Percentiles rank a stretch among this genome's conserved stretches.
phyloP scores from a whole-genome alignment of 35 echinoderm and acorn worm species.

The Stichopus chloronotus region DNA sequence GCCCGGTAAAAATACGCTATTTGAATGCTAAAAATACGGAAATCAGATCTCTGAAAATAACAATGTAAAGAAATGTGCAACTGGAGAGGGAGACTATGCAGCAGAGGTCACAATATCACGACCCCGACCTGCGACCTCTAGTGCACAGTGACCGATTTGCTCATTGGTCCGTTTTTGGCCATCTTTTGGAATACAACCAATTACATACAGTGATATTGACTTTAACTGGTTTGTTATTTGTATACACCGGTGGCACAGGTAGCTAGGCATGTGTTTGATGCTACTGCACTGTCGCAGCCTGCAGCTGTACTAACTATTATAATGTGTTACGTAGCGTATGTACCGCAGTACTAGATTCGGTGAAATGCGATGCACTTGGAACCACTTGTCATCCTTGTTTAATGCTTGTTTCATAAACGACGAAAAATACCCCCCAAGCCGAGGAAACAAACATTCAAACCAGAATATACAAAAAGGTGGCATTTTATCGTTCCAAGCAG shows the following conservation, averaged over 20 bases:
- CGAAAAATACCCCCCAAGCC: background rate
- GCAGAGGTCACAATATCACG: too few species aligned
- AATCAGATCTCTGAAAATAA: background rate
- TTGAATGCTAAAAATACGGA: conserved; percentile 5
- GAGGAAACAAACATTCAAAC: conserved; percentile 58
- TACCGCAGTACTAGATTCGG: too few species aligned
- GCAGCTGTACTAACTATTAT: background rate
- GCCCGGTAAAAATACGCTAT: too few species aligned
- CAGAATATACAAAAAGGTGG: conserved; percentile 36
- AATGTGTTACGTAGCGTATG: too few species aligned
- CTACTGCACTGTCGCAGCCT: background rate
- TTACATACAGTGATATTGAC: background rate
- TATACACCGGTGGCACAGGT: background rate
- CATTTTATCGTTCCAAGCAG: too few species aligned
- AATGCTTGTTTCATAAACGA: background rate
- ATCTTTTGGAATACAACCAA: too few species aligned
- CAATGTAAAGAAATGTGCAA: background rate
- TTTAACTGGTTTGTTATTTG: background rate
- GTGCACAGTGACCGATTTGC: background rate
- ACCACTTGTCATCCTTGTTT: too few species aligned
- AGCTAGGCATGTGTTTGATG: background rate
- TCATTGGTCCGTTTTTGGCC: conserved; percentile 16
- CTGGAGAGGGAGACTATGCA: too few species aligned
- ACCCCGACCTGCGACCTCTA: too few species aligned
- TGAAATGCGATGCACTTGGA: too few species aligned